Base-by-base conservation (phyloP, 2,888 invertebrate genomes). In the Himalopsyche kuldschensis region DNA sequence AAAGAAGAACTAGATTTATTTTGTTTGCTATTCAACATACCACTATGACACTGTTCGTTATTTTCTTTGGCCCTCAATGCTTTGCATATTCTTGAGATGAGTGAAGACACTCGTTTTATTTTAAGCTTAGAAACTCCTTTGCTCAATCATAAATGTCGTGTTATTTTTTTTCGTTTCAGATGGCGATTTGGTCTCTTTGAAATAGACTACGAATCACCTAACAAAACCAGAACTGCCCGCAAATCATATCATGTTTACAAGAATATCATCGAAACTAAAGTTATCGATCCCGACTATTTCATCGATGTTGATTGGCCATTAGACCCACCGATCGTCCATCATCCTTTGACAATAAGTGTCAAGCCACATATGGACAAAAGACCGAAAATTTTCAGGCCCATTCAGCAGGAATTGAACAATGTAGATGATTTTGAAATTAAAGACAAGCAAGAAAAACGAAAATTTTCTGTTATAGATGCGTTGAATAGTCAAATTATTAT, bases 141-240 rank as follows among this genome's bases (percentile, higher is more conserved):
- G 35, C 6, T 41, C 4, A 15, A 3, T 41, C 11, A 3, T 15
- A 41, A 15, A n/a, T n/a, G n/a, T n/a, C n/a, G n/a, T n/a, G n/a
- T 41, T 15, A 41, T 35, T 63, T 5, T 75, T 35, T 80, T 31
- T 88, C 89, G 80, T 87, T 88, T 84, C 86, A 90, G 90, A 4
- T 90, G 90, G 86, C 90, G 90, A 87, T 94, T 93, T 87, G 94
- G 94, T 5, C 87, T 94, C 8, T 92, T 91, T 84, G 90, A 91
- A 82, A 92, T 94, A 4, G 91, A 94, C 88, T 93, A 93, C 86
- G 90, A 87, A n/a, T 90, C 92, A 85, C 91, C 93, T 0, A 87
- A 90, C 11, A 90, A 91, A 78, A 90, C 91, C 1, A 89, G 94
- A 78, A 91, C 90, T 4, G 90, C 92, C 3, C 94, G 93, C 87